These are phyloP conservation scores for Mus caroli DNA, from an alignment of 2,797 vertebrate species.

Conservation along the genomic window DNA sequence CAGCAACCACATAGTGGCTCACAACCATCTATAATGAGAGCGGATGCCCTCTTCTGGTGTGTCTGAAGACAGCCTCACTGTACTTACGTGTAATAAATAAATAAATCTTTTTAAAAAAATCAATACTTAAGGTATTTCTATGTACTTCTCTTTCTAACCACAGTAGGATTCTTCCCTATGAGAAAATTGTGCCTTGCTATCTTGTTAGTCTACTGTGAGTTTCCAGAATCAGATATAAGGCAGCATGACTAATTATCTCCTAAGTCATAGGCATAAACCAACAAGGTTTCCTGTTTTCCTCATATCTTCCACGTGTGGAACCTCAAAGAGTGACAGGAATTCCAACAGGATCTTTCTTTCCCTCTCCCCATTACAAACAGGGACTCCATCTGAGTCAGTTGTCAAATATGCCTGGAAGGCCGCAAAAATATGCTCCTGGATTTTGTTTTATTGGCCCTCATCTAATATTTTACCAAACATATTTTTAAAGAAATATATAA, in stretches of 20 bases:
- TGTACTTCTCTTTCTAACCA: not conserved
- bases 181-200: not conserved
- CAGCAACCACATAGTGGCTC: too few relatives aligned
- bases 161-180: not conserved
- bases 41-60: too few relatives aligned
- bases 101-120: not conserved
- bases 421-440: slow-evolving; percentile 56
- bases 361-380: not conserved
- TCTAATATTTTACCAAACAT: slow-evolving; percentile 73
- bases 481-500: slow-evolving; percentile 71
- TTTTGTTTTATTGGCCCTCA: slow-evolving; percentile 74
- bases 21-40: too few relatives aligned
- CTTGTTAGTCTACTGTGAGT: not conserved
- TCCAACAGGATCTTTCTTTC: not conserved
- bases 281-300: not conserved
- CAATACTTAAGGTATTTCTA: not conserved
- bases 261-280: not conserved
- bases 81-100: too few relatives aligned
- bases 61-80: too few relatives aligned
- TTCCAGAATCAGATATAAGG: not conserved
- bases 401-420: slow-evolving; percentile 63
- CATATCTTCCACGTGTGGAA: not conserved
- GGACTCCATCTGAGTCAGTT: slow-evolving; percentile 40
- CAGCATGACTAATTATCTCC: not conserved
- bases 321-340: not conserved